A percentile compares a stretch with the other conserved stretches of the same genome.
These are phyloP conservation scores for Alethe diademata DNA, from an alignment of 2,113 vertebrate genomes.

Conservation along the genomic window DNA sequence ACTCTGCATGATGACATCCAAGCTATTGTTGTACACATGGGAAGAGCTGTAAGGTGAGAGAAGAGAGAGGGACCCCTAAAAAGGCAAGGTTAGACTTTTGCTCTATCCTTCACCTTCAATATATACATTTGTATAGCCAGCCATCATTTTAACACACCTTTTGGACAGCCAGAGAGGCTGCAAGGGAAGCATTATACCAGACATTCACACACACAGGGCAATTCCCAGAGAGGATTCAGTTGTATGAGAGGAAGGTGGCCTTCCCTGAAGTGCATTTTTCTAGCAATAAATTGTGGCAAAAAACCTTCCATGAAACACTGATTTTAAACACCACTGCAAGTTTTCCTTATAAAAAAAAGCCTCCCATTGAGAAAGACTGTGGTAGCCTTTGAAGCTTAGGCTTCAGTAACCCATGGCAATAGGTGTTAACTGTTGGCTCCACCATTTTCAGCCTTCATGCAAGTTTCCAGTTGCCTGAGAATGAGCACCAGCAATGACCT, in stretches of 20 bases:
- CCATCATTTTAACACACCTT: background rate
- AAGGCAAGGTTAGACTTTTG: background rate
- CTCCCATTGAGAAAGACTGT: background rate
- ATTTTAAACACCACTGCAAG: background rate
- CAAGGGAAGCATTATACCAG: background rate
- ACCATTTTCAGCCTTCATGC: background rate
- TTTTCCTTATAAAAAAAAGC: background rate
- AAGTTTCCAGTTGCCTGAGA: constrained; percentile 16
- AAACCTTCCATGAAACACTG: background rate
- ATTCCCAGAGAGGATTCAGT: background rate
- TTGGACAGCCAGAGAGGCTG: background rate
- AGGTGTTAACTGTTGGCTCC: background rate
- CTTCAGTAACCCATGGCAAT: background rate
- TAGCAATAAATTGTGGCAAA: background rate
- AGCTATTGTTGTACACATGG: rapidly evolving
- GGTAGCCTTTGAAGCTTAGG: background rate
- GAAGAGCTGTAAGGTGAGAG: background rate
- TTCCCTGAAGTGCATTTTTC: background rate
- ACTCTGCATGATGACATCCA: rapidly evolving
- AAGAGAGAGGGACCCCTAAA: background rate
- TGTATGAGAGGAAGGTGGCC: background rate
- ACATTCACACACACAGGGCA: background rate
- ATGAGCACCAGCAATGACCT: background rate
- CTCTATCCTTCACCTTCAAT: background rate
- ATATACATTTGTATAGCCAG: rapidly evolving